Conservation (phyloP, 2,797 vertebrate genomes). For the Yasuhikotakia modesta region DNA sequence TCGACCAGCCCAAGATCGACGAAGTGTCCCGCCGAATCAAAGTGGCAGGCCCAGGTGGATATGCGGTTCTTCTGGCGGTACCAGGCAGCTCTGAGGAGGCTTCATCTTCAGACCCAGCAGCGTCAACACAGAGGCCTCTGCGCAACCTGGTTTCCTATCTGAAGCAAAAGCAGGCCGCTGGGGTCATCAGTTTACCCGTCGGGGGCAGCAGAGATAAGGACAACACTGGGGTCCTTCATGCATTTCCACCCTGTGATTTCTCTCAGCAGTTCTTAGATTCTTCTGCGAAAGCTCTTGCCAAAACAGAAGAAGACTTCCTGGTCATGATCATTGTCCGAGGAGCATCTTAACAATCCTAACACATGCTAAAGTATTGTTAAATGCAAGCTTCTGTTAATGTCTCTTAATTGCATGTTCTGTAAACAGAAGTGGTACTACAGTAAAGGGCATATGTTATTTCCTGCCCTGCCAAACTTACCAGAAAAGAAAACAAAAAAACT, state of each 20-base stretch:
- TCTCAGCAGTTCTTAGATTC: constrained; percentile 99
- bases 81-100: constrained; percentile 84
- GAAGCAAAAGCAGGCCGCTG: constrained; percentile 99
- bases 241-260: constrained; percentile 99
- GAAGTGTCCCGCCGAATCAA: constrained; percentile 98
- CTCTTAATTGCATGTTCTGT: constrained; percentile 82
- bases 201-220: constrained; percentile 98
- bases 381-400: constrained; percentile 61
- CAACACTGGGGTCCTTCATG: constrained; percentile 96
- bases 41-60: constrained; percentile 92
- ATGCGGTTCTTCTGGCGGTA: constrained; percentile 93
- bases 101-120: constrained; percentile 78
- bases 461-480: constrained; percentile 71
- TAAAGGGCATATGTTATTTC: constrained; percentile 71
- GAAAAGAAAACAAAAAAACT: constrained; percentile 42
- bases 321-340: constrained; percentile 99
- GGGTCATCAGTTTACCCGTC: constrained; percentile 98
- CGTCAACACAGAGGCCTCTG: constrained; percentile 93
- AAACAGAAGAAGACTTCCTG: constrained; percentile 99
- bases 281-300: constrained; percentile 96
- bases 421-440: constrained; percentile 89
- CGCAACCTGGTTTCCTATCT: constrained; percentile 99
- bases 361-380: constrained; percentile 64
- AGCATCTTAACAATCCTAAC: constrained; percentile 87
- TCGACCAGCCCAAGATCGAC: constrained; percentile 98